Evolutionary conservation across 2,888 invertebrate genomes (phyloP).

Genomic region (Andrena minutula): DNA sequence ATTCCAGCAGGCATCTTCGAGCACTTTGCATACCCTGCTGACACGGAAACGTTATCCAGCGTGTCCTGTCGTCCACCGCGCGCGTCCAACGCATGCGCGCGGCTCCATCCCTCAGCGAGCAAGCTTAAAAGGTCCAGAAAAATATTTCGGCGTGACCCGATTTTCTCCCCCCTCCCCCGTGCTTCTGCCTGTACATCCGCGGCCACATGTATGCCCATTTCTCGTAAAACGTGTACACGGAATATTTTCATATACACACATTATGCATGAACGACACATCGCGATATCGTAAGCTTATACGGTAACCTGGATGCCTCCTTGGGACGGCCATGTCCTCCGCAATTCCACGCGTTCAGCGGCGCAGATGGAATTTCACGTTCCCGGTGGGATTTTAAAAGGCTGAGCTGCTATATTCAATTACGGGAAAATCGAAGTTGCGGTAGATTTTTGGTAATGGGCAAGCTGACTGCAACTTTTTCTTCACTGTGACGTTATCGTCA

Average conservation of each 20-base stretch:
- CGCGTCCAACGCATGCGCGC: conserved; percentile 4
- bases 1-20: conserved; percentile 64
- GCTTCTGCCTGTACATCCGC: conserved; percentile 44
- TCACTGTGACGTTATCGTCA: no score
- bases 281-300: conserved; percentile 75
- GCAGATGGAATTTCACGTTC: conserved; percentile 72
- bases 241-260: conserved; percentile 45
- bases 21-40: conserved; percentile 66
- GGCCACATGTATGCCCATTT: conserved; percentile 27
- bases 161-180: conserved; percentile 54
- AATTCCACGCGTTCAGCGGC: background rate
- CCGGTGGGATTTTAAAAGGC: conserved; percentile 20
- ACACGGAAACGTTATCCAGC: conserved; percentile 64
- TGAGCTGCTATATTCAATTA: background rate
- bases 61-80: conserved; percentile 33
- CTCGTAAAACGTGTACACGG: conserved; percentile 15
- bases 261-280: conserved; percentile 36
- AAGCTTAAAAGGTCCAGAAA: conserved; percentile 47
- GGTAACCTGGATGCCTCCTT: conserved; percentile 54
- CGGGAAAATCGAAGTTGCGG: no score
- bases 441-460: no score
- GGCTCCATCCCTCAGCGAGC: conserved; percentile 5
- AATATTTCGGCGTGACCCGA: conserved; percentile 68
- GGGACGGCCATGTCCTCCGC: conserved; percentile 57
- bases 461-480: no score